Conservation (phyloP, 2,888 invertebrate species). For the Siphonodentalium dalli region DNA sequence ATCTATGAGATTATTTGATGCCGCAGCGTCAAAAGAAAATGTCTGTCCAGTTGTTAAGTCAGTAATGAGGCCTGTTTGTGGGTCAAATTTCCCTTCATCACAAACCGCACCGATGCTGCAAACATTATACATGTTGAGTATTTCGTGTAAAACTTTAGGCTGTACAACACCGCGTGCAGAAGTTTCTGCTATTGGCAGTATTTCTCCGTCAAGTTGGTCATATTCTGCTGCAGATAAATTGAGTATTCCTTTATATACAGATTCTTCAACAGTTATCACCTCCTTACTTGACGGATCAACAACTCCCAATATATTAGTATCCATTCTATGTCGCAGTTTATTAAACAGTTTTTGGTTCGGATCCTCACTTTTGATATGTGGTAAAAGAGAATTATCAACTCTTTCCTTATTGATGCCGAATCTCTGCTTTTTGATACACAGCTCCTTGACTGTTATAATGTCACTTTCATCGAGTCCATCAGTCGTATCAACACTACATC, state of each 20-base stretch:
- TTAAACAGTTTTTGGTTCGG: constrained; percentile 43
- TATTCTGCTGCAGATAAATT: constrained; percentile 47
- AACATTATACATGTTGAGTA: constrained; percentile 50
- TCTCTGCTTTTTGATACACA: constrained; percentile 49
- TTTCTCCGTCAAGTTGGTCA: constrained; percentile 41
- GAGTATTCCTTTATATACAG: constrained; percentile 50
- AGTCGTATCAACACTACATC: constrained; percentile 24
- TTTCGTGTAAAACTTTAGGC: constrained; percentile 42
- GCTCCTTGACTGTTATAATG: constrained; percentile 46
- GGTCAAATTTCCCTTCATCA: constrained; percentile 65
- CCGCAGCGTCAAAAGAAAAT: constrained; percentile 62
- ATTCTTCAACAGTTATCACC: constrained; percentile 52
- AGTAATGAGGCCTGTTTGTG: constrained; percentile 65
- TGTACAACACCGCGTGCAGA: constrained; percentile 48
- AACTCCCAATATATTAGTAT: constrained; percentile 40
- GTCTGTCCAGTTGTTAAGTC: constrained; percentile 64
- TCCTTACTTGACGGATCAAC: constrained; percentile 46
- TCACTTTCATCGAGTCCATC: constrained; percentile 31
- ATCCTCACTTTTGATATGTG: constrained; percentile 34
- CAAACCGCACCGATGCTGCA: constrained; percentile 47
- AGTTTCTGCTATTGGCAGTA: constrained; percentile 49
- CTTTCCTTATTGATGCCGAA: constrained; percentile 37
- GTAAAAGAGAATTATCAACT: no score
- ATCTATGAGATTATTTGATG: constrained; percentile 45
- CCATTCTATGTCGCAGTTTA: constrained; percentile 42